Percentiles rank a stretch among this genome's conserved stretches.
These are phyloP conservation scores for Loriculus beryllinus DNA, from an alignment of 2,797 vertebrate genomes.

Conservation along the genomic window DNA sequence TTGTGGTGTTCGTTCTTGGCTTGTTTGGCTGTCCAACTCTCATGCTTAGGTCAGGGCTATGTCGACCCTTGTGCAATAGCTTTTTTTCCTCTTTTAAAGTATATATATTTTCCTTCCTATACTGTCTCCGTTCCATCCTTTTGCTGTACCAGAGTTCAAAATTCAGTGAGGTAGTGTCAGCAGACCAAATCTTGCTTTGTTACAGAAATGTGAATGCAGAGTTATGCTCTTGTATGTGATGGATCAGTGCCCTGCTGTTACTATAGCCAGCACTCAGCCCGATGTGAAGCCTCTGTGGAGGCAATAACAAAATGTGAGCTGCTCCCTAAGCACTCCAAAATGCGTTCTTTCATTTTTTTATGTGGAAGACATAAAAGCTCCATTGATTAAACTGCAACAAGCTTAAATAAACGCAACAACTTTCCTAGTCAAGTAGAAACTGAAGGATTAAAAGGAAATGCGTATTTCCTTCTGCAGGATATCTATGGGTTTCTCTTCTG, in stretches of 20 bases:
- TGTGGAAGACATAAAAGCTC: not conserved
- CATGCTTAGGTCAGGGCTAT: not conserved
- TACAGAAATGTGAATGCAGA: not conserved
- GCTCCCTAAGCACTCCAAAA: not conserved
- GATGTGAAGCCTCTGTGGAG: not conserved
- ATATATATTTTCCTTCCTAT: fast-evolving
- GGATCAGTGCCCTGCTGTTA: not conserved
- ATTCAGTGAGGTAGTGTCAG: not conserved
- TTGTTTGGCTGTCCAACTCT: not conserved
- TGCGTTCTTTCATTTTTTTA: not conserved
- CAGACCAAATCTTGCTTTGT: not conserved
- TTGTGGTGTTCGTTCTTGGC: not conserved
- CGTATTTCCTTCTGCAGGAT: not conserved
- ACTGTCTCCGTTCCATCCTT: not conserved
- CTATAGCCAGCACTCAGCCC: not conserved
- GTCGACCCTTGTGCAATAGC: not conserved
- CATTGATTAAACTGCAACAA: not conserved
- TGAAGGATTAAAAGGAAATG: not conserved
- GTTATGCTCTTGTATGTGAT: not conserved
- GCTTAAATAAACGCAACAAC: not conserved
- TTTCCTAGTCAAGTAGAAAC: not conserved
- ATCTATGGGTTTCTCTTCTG: not conserved
- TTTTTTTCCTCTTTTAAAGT: not conserved
- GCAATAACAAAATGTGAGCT: not conserved
- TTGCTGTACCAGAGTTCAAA: not conserved